A percentile compares a stretch with the other conserved stretches of the same genome.
Conservation (phyloP, 2,888 invertebrate genomes). For the Drosophila barbarae region DNA sequence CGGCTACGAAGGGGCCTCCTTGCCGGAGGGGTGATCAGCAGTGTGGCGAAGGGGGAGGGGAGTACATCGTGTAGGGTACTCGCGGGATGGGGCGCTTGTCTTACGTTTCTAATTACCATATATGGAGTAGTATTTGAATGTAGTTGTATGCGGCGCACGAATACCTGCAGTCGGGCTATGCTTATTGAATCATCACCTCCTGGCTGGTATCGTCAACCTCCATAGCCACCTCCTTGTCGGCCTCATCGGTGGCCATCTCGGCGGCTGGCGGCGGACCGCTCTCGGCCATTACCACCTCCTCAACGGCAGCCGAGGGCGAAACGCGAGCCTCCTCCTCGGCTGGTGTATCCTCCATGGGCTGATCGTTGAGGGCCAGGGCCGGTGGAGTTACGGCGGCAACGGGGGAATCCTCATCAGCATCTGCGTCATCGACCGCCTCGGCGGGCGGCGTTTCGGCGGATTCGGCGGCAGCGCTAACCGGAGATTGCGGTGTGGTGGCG, state of each 20-base stretch:
- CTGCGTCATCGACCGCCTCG: slow-evolving; percentile 17
- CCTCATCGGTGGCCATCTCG: slow-evolving; percentile 77
- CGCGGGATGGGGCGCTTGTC: slow-evolving; percentile 23
- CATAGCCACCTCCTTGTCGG: slow-evolving; percentile 77
- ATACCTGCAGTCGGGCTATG: slow-evolving; percentile 9
- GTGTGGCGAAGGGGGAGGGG: background rate
- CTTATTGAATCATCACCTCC: slow-evolving; percentile 80
- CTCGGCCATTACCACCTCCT: slow-evolving; percentile 77
- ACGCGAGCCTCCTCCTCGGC: slow-evolving; percentile 66
- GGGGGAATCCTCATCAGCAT: slow-evolving; percentile 11
- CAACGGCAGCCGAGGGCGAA: slow-evolving; percentile 54
- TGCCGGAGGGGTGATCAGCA: background rate
- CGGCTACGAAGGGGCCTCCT: slow-evolving; percentile 12
- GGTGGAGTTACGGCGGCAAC: slow-evolving; percentile 48
- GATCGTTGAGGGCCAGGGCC: slow-evolving; percentile 68
- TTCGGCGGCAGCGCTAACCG: slow-evolving; percentile 28
- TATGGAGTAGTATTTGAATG: slow-evolving; percentile 53
- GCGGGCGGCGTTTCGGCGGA: slow-evolving; percentile 22
- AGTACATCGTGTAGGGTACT: slow-evolving; percentile 1
- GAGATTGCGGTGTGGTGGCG: slow-evolving; percentile 32
- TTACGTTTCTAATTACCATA: slow-evolving; percentile 42
- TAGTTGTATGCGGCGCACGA: slow-evolving; percentile 46
- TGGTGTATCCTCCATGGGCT: slow-evolving; percentile 73
- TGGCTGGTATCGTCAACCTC: slow-evolving; percentile 80
- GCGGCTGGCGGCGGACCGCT: slow-evolving; percentile 57